Base-by-base conservation (phyloP, 2,888 invertebrate genomes). In the Coelinius sp. region DNA sequence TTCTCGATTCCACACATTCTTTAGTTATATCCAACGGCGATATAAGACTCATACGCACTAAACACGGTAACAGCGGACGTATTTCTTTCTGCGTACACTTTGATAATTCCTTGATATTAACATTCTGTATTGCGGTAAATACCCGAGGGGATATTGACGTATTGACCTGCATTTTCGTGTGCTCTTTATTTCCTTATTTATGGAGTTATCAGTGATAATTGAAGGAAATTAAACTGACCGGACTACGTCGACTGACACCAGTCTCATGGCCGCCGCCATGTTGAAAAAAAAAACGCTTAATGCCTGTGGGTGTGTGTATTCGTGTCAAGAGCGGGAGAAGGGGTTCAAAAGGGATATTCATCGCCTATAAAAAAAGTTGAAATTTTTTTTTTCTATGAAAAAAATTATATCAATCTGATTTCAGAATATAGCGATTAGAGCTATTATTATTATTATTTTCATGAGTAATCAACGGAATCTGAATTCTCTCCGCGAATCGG, bases 1-100 rank as follows among this genome's bases (percentile, higher is more conserved):
- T 96, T 80, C 96, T 93, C 38, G 94, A 93, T 80, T 94, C 94
- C 52, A 94, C 92, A 85, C 97, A 97, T 71, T 94, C 92, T 82
- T 92, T 92, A 0, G 96, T 95, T 49, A 93, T 93, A 84, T 98
- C 98, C 68, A 97, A 88, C 0, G 97, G 96, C 5, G 95, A 94
- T 74, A 94, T 93, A 0, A 98, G 89, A 72, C 97, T 97, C 95
- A 98, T 97, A 65, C 98, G 92, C 41, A 97, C 95, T 66, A 98
- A 90, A 85, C 97, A 97, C 65, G 98, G 97, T 81, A 98, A 89
- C 70, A 98, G 94, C 0, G 97, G 96, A 25, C 97, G 91, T 74
- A 98, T 93, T 89, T 97, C 96, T 73, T 92, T 91, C 73, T 94
- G 91, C 0, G 92, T 89, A 83, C 95, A 94, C 83, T 91, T 91